Conservation (phyloP, 2,797 vertebrate genomes). For the Hylomyscus alleni region DNA sequence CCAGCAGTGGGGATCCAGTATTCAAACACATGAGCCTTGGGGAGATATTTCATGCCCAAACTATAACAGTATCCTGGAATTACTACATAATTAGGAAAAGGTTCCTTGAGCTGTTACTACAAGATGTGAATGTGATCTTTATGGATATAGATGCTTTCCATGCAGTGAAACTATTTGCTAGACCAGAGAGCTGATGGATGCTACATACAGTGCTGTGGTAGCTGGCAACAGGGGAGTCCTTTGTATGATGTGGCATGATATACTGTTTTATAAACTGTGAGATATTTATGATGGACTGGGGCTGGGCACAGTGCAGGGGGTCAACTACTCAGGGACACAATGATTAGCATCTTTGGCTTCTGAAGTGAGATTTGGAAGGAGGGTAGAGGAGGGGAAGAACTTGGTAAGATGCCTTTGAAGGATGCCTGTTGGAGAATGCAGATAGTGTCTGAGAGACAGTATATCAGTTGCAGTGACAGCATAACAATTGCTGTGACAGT, state of each 20-base stretch:
- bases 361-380: neutral
- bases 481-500: neutral
- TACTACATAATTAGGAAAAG: neutral
- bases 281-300: neutral
- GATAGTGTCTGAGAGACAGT: neutral
- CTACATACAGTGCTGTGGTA: neutral
- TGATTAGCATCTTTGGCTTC: neutral
- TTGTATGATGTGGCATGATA: neutral
- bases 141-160: neutral
- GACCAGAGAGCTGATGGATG: neutral
- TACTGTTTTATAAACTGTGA: neutral
- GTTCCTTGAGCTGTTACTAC: conserved; percentile 10
- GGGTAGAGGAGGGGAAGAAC: neutral
- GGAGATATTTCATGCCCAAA: neutral
- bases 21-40: neutral
- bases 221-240: neutral
- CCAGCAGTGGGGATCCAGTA: neutral
- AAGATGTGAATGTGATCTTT: neutral
- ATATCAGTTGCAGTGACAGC: neutral
- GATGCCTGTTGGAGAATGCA: neutral
- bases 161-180: neutral
- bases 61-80: neutral
- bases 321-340: neutral
- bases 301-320: neutral
- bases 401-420: neutral